A percentile compares a stretch with the other conserved stretches of the same genome.
Conservation (phyloP, 1,140 invertebrate species). For the Pygmarrhopalites habei region DNA sequence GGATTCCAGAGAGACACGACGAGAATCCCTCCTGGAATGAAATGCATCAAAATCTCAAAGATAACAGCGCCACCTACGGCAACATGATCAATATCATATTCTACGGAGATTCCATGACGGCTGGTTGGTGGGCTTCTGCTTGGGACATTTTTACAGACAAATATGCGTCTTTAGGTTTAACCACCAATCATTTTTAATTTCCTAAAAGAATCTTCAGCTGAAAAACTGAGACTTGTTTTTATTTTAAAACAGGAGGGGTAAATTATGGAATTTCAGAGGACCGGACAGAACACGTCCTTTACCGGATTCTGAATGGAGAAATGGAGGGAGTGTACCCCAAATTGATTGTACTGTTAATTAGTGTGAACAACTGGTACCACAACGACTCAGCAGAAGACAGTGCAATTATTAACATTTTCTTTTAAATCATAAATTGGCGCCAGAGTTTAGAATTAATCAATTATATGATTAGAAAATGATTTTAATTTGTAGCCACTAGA, state of each 20-base stretch:
- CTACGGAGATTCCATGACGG: conserved; percentile 21
- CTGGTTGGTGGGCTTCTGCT: conserved; percentile 3
- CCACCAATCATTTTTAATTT: too few relatives aligned
- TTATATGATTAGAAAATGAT: too few relatives aligned
- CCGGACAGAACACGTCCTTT: conserved; percentile 52
- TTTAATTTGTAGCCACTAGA: too few relatives aligned
- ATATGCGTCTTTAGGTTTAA: conserved; percentile 23
- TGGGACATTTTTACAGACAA: conserved; percentile 7
- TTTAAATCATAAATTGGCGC: too few relatives aligned
- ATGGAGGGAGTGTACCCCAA: conserved; percentile 49
- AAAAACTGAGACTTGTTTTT: too few relatives aligned
- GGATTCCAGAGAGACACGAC: too few relatives aligned
- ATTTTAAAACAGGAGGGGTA: too few relatives aligned
- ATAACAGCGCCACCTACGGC: not conserved
- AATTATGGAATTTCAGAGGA: conserved; percentile 56
- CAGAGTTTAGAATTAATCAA: too few relatives aligned
- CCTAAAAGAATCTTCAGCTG: too few relatives aligned
- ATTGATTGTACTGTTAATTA: conserved; percentile 24
- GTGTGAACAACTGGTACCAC: conserved; percentile 28
- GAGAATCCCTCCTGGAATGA: conserved; percentile 1
- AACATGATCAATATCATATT: conserved; percentile 12
- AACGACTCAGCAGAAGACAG: too few relatives aligned
- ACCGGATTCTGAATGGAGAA: conserved; percentile 54
- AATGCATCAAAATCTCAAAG: not conserved
- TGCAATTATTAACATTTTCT: too few relatives aligned